These are phyloP conservation scores for Muraenolepis orangiensis DNA, from an alignment of 2,797 vertebrate species.

Conservation along the genomic window DNA sequence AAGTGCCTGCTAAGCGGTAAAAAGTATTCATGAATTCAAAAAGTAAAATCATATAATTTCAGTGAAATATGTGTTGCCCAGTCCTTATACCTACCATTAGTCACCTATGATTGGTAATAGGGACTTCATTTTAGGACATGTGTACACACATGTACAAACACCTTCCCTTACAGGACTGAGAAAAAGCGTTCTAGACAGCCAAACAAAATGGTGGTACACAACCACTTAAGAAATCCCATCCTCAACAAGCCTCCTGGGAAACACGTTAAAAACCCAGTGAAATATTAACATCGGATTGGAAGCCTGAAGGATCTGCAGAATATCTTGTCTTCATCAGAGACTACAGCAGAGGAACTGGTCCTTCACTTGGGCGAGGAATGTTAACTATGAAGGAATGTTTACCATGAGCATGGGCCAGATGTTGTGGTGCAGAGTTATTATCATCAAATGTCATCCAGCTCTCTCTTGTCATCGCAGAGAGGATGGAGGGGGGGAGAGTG, in stretches of 20 bases:
- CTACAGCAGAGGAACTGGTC: not conserved
- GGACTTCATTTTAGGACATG: not conserved
- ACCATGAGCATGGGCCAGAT: conserved; percentile 51
- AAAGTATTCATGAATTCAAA: not conserved
- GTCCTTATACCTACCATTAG: not conserved
- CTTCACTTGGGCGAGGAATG: too few species aligned
- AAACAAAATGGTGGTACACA: not conserved
- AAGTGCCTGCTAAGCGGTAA: not conserved
- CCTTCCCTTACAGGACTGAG: not conserved
- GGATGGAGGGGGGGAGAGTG: not conserved
- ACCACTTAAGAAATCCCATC: not conserved
- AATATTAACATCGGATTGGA: too few species aligned
- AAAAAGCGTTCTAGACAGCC: not conserved
- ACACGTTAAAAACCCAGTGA: not conserved
- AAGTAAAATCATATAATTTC: not conserved
- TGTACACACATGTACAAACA: not conserved
- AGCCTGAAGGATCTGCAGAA: not conserved
- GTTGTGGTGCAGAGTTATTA: conserved; percentile 43
- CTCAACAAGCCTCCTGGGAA: not conserved
- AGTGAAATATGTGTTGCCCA: not conserved
- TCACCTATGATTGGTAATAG: not conserved
- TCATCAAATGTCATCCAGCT: conserved; percentile 43
- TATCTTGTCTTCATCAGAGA: not conserved
- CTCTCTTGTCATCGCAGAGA: conserved; percentile 41
- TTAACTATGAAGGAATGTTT: too few species aligned